Conservation (phyloP, 2,113 vertebrate species). For the Ictalurus punctatus region DNA sequence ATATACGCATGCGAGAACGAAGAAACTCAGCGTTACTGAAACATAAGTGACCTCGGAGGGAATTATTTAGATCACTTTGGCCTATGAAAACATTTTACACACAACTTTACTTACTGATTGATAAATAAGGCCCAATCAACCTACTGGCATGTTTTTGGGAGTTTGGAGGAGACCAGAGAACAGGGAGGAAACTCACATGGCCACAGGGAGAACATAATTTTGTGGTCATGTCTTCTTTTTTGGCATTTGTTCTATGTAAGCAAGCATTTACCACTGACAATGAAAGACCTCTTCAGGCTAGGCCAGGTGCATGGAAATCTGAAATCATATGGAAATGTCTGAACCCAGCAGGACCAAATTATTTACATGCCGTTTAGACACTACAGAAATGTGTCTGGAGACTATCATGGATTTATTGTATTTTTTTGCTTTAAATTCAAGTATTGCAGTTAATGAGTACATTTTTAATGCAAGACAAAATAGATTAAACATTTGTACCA, state of each 20-base stretch:
- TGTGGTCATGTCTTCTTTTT: background rate
- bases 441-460: background rate
- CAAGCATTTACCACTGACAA: background rate
- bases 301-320: background rate
- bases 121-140: background rate
- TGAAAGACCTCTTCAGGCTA: background rate
- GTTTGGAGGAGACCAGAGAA: background rate
- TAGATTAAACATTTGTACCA: background rate
- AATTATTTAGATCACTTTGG: background rate
- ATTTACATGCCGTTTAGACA: background rate
- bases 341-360: background rate
- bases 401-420: background rate
- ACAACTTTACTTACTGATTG: background rate
- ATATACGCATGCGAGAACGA: background rate
- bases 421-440: background rate
- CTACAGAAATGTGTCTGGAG: background rate
- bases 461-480: background rate
- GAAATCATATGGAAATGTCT: background rate
- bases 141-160: background rate
- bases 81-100: background rate
- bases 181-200: background rate
- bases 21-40: background rate
- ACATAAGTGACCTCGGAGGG: background rate
- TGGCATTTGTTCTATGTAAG: background rate
- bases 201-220: background rate